phyloP scores from a whole-genome alignment of 1,140 invertebrate genomes.

The Coenobita brevimanus region DNA sequence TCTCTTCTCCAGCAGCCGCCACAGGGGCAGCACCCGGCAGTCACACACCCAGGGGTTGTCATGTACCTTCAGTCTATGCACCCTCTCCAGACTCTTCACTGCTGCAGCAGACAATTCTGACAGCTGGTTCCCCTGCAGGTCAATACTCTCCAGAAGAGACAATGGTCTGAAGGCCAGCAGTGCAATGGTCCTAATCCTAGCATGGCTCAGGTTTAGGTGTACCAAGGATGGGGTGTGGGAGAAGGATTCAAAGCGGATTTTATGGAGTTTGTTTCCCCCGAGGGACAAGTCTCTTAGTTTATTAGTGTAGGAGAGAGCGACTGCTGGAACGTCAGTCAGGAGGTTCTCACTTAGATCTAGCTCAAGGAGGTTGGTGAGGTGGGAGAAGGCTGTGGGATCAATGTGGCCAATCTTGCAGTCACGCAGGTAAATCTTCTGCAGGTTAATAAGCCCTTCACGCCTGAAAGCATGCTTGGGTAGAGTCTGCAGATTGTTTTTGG shows the following conservation, averaged over 20 bases:
- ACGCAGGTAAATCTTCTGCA: too few relatives aligned
- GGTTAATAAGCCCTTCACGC: too few relatives aligned
- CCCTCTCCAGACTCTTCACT: too few relatives aligned
- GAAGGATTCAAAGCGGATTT: constrained; percentile 83
- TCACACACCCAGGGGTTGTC: constrained; percentile 93
- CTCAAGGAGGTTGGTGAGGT: constrained; percentile 91
- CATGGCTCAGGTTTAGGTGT: constrained; percentile 86
- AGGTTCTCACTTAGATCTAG: constrained; percentile 89
- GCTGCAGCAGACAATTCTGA: constrained; percentile 77
- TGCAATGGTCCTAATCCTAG: constrained; percentile 84
- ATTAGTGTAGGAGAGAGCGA: constrained; percentile 83
- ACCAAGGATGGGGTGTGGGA: constrained; percentile 82
- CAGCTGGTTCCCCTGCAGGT: constrained; percentile 87
- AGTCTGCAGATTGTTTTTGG: constrained; percentile 86
- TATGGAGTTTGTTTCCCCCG: constrained; percentile 85
- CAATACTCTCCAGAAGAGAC: constrained; percentile 86
- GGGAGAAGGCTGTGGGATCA: too few relatives aligned
- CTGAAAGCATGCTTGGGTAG: too few relatives aligned
- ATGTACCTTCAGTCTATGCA: constrained; percentile 86
- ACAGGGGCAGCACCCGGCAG: constrained; percentile 84
- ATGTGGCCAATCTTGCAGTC: constrained; percentile 84
- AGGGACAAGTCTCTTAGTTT: constrained; percentile 87
- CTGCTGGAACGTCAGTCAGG: constrained; percentile 83
- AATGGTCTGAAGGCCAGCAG: constrained; percentile 87
- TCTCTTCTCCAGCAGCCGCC: constrained; percentile 84